These are phyloP conservation scores for Agelas oroides DNA, from an alignment of 37 sponge, comb jelly and placozoan genomes.

Conservation along the genomic window DNA sequence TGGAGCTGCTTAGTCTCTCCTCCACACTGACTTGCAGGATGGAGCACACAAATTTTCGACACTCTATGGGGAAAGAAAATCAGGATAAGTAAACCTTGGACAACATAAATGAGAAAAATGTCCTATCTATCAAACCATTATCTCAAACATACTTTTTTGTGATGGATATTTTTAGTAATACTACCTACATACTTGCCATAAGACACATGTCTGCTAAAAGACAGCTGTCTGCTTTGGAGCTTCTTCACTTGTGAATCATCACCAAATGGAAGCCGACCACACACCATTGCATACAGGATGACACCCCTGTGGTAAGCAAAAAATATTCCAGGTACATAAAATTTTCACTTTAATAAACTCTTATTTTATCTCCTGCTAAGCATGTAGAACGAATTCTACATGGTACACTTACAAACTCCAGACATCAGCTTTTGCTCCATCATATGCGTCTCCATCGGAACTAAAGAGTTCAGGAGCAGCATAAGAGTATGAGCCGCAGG, in stretches of 20 bases:
- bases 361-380: too few species aligned
- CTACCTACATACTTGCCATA: conserved; percentile 31
- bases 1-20: neutral
- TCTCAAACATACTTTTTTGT: too few species aligned
- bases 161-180: too few species aligned
- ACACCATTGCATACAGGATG: conserved; percentile 92
- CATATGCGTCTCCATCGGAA: conserved; percentile 64
- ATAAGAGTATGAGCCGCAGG: conserved; percentile 94
- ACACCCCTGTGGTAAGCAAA: conserved; percentile 70
- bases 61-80: conserved; percentile 22
- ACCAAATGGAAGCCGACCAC: conserved; percentile 91
- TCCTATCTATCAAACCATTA: too few species aligned
- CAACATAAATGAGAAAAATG: too few species aligned
- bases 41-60: conserved; percentile 23
- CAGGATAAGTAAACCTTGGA: too few species aligned
- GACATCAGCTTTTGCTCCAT: conserved; percentile 86
- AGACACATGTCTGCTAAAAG: conserved; percentile 50
- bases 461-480: conserved; percentile 92
- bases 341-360: too few species aligned
- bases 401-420: conserved; percentile 87
- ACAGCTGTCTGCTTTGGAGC: conserved; percentile 37
- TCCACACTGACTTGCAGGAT: conserved; percentile 21
- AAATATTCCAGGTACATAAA: neutral
- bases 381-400: too few species aligned
- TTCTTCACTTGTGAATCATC: conserved; percentile 75